Base-by-base conservation (phyloP, 2,113 vertebrate species). In the Tautogolabrus adspersus region DNA sequence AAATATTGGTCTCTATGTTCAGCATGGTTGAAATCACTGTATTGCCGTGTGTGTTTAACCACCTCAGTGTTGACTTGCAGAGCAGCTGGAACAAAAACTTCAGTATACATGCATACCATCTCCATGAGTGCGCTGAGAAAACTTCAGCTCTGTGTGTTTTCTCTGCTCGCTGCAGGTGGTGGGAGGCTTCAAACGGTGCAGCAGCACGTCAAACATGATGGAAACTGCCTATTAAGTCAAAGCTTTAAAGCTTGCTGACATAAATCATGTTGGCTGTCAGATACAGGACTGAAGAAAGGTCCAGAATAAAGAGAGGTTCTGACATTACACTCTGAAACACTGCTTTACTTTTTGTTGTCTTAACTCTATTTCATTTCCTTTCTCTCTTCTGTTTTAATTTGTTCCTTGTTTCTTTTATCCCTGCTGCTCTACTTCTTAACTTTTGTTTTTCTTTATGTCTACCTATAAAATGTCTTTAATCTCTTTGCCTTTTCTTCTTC, bases 81-180 rank as follows among this genome's bases (percentile, higher is more conserved):
- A 70, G 22, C 18, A 5, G 38, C 10, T 38, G 60, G 40, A 60
- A 52, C 30, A 56, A 2, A 49, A 47, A 10, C 49, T n/a, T 30
- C 55, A n/a, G 66, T 0, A 0, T 54, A 18, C 3, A 34, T 34
- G 30, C 30, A 58, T 37, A 11, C 26, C 74, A 15, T 23, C 19
- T 9, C 0, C 8, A 2, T 52, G 76, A 72, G 61, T 44, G 54
- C 3, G 0, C 38, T 8, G 40, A 6, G 22, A 22, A 19, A 19
- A 55, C 61, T 37, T 15, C 46, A 16, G 26, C 23, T 19, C 8
- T 18, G 58, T 72, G 58, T 72, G 74, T 59, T 57, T 63, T 26
- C 57, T 79, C 75, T 54, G 64, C 81, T 69, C 73, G 0, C 79
- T 10, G 75, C 72, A 66, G 75, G 68, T n/a, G 75, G 60, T 4